Evolutionary conservation across 1,140 invertebrate species (phyloP).

Genomic region (Doryteuthis pealeii): DNA sequence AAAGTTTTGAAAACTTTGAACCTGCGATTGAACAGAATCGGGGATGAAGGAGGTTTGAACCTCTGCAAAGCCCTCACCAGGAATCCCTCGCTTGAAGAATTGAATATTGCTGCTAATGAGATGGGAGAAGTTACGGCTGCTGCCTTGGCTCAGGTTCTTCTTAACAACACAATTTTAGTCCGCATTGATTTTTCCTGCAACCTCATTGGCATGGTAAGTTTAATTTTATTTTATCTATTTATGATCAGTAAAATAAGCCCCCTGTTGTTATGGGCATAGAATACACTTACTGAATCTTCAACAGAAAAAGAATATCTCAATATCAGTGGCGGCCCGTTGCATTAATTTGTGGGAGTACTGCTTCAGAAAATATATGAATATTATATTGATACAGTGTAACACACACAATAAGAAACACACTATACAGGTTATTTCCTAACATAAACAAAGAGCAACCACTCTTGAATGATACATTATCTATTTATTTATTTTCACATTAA

Average conservation of each 20-base stretch:
- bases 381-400: background rate
- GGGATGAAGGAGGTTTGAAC: slow-evolving; percentile 59
- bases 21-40: slow-evolving; percentile 55
- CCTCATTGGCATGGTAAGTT: slow-evolving; percentile 55
- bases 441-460: background rate
- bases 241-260: too few relatives aligned
- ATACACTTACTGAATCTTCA: background rate
- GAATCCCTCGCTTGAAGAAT: slow-evolving; percentile 51
- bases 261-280: background rate
- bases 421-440: background rate
- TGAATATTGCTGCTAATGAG: slow-evolving; percentile 58
- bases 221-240: too few relatives aligned
- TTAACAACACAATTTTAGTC: slow-evolving; percentile 48
- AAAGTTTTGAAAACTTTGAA: slow-evolving; percentile 50
- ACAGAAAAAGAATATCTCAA: background rate
- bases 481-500: too few relatives aligned
- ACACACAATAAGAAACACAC: background rate
- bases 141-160: slow-evolving; percentile 55
- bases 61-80: slow-evolving; percentile 53
- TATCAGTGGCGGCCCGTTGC: background rate
- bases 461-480: too few relatives aligned
- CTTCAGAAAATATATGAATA: too few relatives aligned
- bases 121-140: slow-evolving; percentile 56
- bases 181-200: slow-evolving; percentile 58
- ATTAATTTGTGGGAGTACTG: too few relatives aligned